Percentiles rank a stretch among this genome's conserved stretches.
phyloP scores from a whole-genome alignment of 2,888 invertebrate species.

The Eustalomyia histrio region DNA sequence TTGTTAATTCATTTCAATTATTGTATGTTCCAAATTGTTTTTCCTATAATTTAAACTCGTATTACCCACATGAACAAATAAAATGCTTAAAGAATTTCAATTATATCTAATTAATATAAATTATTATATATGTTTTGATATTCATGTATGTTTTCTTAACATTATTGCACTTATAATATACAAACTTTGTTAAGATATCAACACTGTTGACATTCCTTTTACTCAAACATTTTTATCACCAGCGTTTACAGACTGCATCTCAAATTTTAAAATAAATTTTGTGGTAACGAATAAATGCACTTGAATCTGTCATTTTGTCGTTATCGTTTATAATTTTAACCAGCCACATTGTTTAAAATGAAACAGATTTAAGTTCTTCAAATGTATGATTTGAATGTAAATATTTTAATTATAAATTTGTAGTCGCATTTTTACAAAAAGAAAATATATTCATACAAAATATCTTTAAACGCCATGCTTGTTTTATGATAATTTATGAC shows the following conservation, averaged over 20 bases:
- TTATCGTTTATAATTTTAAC: conserved; percentile 10
- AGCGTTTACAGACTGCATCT: background rate
- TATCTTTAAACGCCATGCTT: conserved; percentile 39
- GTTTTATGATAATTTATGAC: conserved; percentile 50
- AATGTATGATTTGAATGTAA: background rate
- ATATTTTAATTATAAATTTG: background rate
- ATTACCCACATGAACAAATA: too few species aligned
- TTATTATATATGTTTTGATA: too few species aligned
- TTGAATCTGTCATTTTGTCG: conserved; percentile 52
- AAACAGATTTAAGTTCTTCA: background rate
- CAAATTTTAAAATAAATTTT: conserved; percentile 23
- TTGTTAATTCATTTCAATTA: too few species aligned
- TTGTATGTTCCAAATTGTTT: too few species aligned
- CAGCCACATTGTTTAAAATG: conserved; percentile 3
- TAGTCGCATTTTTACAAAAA: background rate
- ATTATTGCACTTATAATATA: too few species aligned
- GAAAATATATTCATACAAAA: background rate
- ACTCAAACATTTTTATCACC: background rate
- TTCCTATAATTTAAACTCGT: too few species aligned
- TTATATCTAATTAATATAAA: too few species aligned
- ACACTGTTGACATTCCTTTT: background rate
- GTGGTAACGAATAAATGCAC: conserved; percentile 22
- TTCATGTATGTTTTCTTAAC: too few species aligned
- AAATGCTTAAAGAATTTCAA: too few species aligned
- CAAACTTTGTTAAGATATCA: background rate